Base-by-base conservation (phyloP, 2,797 vertebrate genomes). In the Malacoctenus gilli region DNA sequence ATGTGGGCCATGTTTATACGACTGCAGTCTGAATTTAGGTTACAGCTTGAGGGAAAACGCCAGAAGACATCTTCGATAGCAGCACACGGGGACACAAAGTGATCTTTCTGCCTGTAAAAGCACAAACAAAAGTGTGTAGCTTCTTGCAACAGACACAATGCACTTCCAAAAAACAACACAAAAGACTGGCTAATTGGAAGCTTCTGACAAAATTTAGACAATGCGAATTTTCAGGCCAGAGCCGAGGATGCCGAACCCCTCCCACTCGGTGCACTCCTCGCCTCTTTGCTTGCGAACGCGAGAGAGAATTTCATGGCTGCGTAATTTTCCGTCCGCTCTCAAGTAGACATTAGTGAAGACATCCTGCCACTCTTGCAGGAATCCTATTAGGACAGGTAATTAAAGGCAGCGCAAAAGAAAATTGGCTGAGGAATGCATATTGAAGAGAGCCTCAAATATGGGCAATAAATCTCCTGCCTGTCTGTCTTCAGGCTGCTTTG, bases 361-460 rank as follows among this genome's bases (percentile, higher is more conserved):
- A 62, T 81, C 62, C 82, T 9, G 59, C 74, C 72, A 79, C 76
- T 86, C 80, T 84, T 72, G 47, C 64, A 60, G 50, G 52, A 75
- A 84, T 85, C 77, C 79, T 68, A 89, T 89, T 87, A 87, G 73
- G 80, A 84, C 87, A 85, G 82, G 84, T 89, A 85, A 88, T 88
- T 87, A 90, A 86, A 85, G 64, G 76, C 56, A 20, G 59, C 1
- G 55, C 68, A 15, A 54, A 75, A 53, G 49, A 70, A 85, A 84
- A 83, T 68, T 84, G 76, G 73, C 75, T 65, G 53, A 75, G 75
- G 44, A 59, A 67, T 57, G 72, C 65, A 69, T 72, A 67, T 74
- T 79, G 65, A 74, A 83, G 77, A 70, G 49, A 51, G 57, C 31
- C 49, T 78, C 49, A 68, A 84, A 86, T 73, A 78, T 58, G 64